Percentiles rank a stretch among this genome's conserved stretches.
These are phyloP conservation scores for Microctonus aethiopoides DNA, from an alignment of 2,888 invertebrate genomes.

Conservation along the genomic window DNA sequence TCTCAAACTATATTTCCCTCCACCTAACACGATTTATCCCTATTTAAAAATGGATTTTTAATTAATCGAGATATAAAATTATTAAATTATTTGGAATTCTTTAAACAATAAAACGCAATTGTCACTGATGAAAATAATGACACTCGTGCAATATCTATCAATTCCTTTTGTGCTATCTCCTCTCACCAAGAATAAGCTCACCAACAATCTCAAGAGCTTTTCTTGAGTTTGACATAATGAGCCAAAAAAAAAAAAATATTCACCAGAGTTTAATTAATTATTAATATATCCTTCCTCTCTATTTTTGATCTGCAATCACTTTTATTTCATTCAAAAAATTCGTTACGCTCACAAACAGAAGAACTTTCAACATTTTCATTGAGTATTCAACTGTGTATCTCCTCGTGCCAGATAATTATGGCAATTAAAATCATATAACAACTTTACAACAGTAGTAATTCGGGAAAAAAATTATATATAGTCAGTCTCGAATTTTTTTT, in stretches of 20 bases:
- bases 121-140: not conserved
- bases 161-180: not conserved
- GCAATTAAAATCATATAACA: slow-evolving; percentile 2
- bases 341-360: not conserved
- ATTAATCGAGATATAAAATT: not conserved
- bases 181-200: slow-evolving; percentile 5
- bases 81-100: not conserved
- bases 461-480: not conserved
- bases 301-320: slow-evolving; percentile 1
- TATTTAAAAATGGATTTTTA: not conserved
- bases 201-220: slow-evolving; percentile 5
- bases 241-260: slow-evolving; percentile 4
- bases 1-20: not conserved
- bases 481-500: not conserved
- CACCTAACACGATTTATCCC: not conserved
- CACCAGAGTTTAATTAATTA: slow-evolving; percentile 5
- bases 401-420: slow-evolving; percentile 16
- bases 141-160: slow-evolving; percentile 7
- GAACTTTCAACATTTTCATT: not conserved
- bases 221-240: slow-evolving; percentile 4
- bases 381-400: not conserved
- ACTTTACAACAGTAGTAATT: slow-evolving; percentile 11
- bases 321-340: slow-evolving; percentile 12
- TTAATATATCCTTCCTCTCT: not conserved
- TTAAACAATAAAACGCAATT: slow-evolving; percentile 8